Percentiles rank a stretch among this genome's conserved stretches.
Evolutionary conservation across 2,113 vertebrate genomes (phyloP).

Genomic region (Neodon shergylaensis): DNA sequence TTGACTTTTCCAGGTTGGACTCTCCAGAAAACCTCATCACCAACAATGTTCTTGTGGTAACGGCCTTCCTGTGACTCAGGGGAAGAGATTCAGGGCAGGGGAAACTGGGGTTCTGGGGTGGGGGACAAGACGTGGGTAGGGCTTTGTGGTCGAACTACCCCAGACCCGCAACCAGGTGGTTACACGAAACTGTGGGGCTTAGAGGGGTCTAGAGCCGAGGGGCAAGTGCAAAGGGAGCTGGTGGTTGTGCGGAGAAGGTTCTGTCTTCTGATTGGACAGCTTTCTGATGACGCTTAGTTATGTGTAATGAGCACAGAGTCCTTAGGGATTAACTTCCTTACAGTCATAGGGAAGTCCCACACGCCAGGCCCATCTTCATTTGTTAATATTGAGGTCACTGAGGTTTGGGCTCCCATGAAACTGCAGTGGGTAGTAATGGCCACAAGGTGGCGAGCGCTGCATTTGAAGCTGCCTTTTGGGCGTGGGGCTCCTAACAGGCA

Average conservation of each 20-base stretch:
- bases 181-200: neutral
- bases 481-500: rapidly evolving
- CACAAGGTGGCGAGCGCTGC: neutral
- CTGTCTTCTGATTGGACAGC: neutral
- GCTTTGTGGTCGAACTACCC: neutral
- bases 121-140: neutral
- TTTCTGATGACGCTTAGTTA: neutral
- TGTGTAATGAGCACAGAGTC: neutral
- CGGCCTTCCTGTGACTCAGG: neutral
- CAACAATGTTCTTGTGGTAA: conserved; percentile 88
- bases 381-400: neutral
- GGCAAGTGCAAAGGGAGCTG: neutral
- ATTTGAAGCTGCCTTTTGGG: neutral
- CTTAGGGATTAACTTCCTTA: neutral
- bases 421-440: neutral
- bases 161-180: neutral
- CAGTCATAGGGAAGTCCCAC: neutral
- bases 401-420: neutral
- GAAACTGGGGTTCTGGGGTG: neutral
- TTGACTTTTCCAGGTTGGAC: conserved; percentile 82
- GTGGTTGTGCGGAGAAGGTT: neutral
- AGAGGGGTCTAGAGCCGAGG: neutral
- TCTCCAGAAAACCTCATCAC: conserved; percentile 85
- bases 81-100: neutral
- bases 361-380: neutral